A percentile compares a stretch with the other conserved stretches of the same genome.
Evolutionary conservation across 2,888 invertebrate genomes (phyloP).

Genomic region (Scelioninae gen. 1): DNA sequence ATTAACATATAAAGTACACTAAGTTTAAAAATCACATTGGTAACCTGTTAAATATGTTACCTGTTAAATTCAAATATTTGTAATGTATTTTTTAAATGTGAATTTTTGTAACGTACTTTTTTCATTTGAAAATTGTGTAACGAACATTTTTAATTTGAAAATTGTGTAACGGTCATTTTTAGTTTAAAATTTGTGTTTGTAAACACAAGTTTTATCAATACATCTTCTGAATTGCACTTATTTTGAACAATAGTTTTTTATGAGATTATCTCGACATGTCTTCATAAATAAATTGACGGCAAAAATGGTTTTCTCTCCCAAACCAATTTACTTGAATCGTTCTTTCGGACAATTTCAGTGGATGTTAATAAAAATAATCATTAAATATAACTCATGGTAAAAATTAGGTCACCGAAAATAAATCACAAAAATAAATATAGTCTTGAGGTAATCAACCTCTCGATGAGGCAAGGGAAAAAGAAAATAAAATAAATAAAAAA

Average conservation of each 20-base stretch:
- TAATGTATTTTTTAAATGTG: constrained; percentile 19
- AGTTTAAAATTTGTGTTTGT: too few relatives aligned
- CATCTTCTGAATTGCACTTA: too few relatives aligned
- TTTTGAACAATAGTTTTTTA: neutral
- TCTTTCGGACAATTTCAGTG: constrained; percentile 19
- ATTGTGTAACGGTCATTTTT: too few relatives aligned
- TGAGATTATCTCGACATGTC: neutral
- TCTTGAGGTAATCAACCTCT: constrained; percentile 43
- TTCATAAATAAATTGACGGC: neutral
- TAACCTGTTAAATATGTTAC: neutral
- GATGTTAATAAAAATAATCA: constrained; percentile 36
- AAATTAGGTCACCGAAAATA: constrained; percentile 48
- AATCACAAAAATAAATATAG: constrained; percentile 21
- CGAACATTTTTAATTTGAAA: too few relatives aligned
- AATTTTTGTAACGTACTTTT: neutral
- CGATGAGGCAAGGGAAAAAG: constrained; percentile 7
- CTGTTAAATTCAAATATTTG: constrained; percentile 1
- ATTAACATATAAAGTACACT: neutral
- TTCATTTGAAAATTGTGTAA: neutral
- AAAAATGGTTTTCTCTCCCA: constrained; percentile 12
- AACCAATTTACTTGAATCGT: constrained; percentile 25
- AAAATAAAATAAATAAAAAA: neutral
- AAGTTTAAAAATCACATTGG: too few relatives aligned
- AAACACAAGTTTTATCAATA: too few relatives aligned
- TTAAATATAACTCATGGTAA: constrained; percentile 11